A percentile compares a stretch with the other conserved stretches of the same genome.
Conservation (phyloP, 1,140 invertebrate genomes). For the Caenorhabditis latens region DNA sequence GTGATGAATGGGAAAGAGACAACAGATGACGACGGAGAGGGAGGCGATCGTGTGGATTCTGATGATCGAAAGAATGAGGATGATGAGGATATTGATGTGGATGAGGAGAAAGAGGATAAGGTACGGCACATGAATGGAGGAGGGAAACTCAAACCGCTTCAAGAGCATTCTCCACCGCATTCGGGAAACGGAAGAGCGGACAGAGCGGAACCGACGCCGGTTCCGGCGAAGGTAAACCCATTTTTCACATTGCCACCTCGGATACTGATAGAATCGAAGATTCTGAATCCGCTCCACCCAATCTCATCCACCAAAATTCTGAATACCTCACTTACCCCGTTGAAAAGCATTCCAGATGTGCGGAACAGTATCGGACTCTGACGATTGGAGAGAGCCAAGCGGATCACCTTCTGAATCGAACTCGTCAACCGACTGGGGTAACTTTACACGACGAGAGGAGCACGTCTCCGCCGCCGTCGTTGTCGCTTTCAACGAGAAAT, state of each 20-base stretch:
- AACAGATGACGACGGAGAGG: not conserved
- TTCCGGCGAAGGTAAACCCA: slow-evolving; percentile 13
- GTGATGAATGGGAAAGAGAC: not conserved
- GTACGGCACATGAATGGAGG: slow-evolving; percentile 9
- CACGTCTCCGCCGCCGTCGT: not conserved
- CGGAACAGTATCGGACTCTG: slow-evolving; percentile 45
- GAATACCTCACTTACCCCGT: not conserved
- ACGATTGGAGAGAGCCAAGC: slow-evolving; percentile 54
- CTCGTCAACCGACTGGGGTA: slow-evolving; percentile 60
- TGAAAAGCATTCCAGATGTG: not conserved
- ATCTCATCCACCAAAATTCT: not conserved
- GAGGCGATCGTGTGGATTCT: not conserved
- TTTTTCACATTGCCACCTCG: not conserved
- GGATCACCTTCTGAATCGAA: slow-evolving; percentile 61
- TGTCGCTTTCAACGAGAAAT: slow-evolving; percentile 22
- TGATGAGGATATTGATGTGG: not conserved
- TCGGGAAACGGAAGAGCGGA: slow-evolving; percentile 64
- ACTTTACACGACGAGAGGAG: not conserved
- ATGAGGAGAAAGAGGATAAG: not conserved
- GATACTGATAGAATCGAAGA: too few relatives aligned
- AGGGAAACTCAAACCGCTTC: not conserved
- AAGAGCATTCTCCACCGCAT: slow-evolving; percentile 30
- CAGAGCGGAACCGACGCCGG: slow-evolving; percentile 59
- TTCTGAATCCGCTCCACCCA: too few relatives aligned
- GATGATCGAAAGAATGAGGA: not conserved